Base-by-base conservation (phyloP, 2,888 invertebrate genomes). In the Rhamnusium bicolor region DNA sequence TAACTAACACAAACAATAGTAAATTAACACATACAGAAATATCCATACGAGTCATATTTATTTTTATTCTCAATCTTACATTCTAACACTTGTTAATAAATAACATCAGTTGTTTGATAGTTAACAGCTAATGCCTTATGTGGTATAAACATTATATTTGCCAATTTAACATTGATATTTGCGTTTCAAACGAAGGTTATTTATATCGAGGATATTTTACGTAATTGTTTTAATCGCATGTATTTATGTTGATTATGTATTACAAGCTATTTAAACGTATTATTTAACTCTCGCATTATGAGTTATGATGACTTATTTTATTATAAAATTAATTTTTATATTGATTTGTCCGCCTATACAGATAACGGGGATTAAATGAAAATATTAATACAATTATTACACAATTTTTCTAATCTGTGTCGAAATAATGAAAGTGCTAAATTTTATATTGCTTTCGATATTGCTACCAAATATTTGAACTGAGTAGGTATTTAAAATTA, bases 41-140 rank as follows among this genome's bases (percentile, higher is more conserved):
- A 46, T 46, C 14, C 60, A 60, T 60, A 60, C 5, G 21, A 53
- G 21, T 60, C 60, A 60, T 40, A 40, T 19, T 60, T 60, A 60
- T 60, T 60, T 60, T 60, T 60, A 40, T 46, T 18, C 5, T n/a
- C 32, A 60, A 40, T 40, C 7, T 4, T 29, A 40, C 46, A 19
- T 40, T 40, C 10, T 27, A 27, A 19, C 7, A 54, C 8, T 21
- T 54, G 60, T 2, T 60, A 32, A 60, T 60, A 46, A 60, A 60
- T 60, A 60, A 40, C 46, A 46, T 40, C 40, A 60, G 16, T 60
- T 60, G 46, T 60, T 60, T 46, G 19, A 18, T 19, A 40, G n/a
- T 40, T 4, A 8, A 27, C 14, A 51, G n/a, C 24, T 54, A 54
- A n/a, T 24, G n/a, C 54, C 54, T n/a, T 54, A 54, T 24, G 6